Base-by-base conservation (phyloP, 2,797 vertebrate species). In the Sebastolobus alascanus region DNA sequence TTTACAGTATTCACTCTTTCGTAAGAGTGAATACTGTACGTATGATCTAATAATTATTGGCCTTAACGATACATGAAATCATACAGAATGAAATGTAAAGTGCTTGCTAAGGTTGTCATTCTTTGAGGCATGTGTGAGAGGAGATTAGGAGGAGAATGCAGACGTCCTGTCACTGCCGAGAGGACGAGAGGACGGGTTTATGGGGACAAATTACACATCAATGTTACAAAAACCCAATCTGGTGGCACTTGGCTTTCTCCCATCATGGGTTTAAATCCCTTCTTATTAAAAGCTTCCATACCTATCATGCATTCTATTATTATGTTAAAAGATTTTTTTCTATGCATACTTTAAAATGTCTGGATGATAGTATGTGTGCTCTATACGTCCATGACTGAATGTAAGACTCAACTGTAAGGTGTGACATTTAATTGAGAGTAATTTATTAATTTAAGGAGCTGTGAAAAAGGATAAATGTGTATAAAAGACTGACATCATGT, bases 181-280 rank as follows among this genome's bases (percentile, higher is more conserved):
- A 87, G 77, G 88, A 85, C 11, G 54, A 84, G 78, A 69, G 55
- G 78, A 84, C 73, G 84, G 89, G 35, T 89, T 91, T 88, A 88
- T 68, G 12, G 72, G 56, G 85, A 88, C 85, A 87, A 83, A 90
- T 89, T 83, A 82, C 84, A 92, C 80, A 90, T 87, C 82, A 74
- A 9, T 74, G 77, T 68, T 72, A 43, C 68, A 71, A 77, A 84
- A 78, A 92, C 87, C 80, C 73, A 84, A 83, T 87, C 79, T 69
- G 76, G 38, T 68, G 20, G 5, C 73, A 84, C 77, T 80, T 86
- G 77, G 70, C 68, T 82, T 80, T 74, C 64, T 85, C 68, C 58
- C 43, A 80, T 84, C 82, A 82, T 68, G 50, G 78, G 69, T 75
- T 90, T 83, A 85, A 86, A 85, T 78, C 69, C 79, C 52, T 59